phyloP scores from a whole-genome alignment of 2,888 invertebrate genomes.

The Hyalella azteca region DNA sequence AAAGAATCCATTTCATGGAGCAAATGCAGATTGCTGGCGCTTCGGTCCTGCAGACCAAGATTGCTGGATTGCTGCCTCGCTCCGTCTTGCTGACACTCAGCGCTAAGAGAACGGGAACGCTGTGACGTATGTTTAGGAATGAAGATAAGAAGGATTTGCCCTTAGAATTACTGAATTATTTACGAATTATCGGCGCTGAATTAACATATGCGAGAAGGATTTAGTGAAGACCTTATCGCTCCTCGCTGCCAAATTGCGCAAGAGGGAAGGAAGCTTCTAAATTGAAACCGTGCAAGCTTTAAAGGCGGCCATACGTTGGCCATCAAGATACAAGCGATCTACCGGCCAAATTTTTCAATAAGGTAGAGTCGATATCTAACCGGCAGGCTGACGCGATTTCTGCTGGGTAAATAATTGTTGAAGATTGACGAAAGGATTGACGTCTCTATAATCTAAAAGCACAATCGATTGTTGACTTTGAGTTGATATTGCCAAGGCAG shows the following conservation, averaged over 20 bases:
- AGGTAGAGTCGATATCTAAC: too few species aligned
- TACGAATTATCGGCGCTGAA: slow-evolving; percentile 29
- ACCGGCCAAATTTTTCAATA: too few species aligned
- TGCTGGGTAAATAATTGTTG: slow-evolving; percentile 20
- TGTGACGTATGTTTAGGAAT: slow-evolving; percentile 29
- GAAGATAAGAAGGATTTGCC: slow-evolving; percentile 36
- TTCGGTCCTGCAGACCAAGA: neutral
- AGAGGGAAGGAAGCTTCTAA: neutral
- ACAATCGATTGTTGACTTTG: slow-evolving; percentile 32
- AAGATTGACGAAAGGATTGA: slow-evolving; percentile 28
- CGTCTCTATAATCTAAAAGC: neutral
- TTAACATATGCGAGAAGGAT: slow-evolving; percentile 30
- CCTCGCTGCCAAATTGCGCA: neutral
- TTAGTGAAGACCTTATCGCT: slow-evolving; percentile 10
- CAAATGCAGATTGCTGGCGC: slow-evolving; percentile 35
- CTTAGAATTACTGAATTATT: slow-evolving; percentile 37
- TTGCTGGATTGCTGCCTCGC: neutral
- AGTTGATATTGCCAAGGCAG: slow-evolving; percentile 23
- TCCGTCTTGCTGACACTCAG: slow-evolving; percentile 17
- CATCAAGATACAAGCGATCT: too few species aligned
- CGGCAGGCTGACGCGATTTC: slow-evolving; percentile 6
- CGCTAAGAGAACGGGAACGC: neutral
- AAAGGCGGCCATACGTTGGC: too few species aligned
- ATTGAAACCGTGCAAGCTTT: neutral
- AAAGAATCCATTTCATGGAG: slow-evolving; percentile 32